phyloP scores from a whole-genome alignment of 2,888 invertebrate species.

The Nematopogon swammerdamellus region DNA sequence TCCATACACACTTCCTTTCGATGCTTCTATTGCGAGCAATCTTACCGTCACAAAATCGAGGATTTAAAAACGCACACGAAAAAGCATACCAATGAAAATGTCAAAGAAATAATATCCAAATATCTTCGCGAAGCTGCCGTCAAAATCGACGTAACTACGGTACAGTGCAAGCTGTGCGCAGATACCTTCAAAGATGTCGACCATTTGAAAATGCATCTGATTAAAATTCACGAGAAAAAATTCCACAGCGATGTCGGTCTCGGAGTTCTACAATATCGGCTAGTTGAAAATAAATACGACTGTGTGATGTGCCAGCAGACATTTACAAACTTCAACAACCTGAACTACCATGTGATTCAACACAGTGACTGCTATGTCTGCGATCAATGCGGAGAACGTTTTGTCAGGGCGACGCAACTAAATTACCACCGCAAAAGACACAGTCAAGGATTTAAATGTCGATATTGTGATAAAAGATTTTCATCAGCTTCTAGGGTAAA shows the following conservation, averaged over 20 bases:
- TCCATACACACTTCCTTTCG: not conserved
- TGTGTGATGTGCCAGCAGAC: conserved; percentile 2
- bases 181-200: not conserved
- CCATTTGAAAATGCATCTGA: not conserved
- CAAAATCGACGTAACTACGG: not conserved
- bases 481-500: no score
- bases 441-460: no score
- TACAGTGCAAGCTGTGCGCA: not conserved
- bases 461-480: no score
- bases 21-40: conserved; percentile 2
- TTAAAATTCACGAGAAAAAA: conserved; percentile 7
- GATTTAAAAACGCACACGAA: conserved; percentile 1
- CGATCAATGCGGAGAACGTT: conserved; percentile 19
- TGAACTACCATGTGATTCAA: conserved; percentile 17
- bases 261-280: conserved; percentile 27
- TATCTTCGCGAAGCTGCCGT: not conserved
- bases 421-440: no score
- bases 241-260: conserved; percentile 21
- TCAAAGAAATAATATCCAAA: not conserved
- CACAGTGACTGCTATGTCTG: conserved; percentile 20
- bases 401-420: no score
- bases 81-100: not conserved
- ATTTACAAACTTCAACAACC: conserved; percentile 1
- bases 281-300: conserved; percentile 11
- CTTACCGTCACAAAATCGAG: not conserved